Evolutionary conservation across 2,888 invertebrate genomes (phyloP).

Genomic region (Chymomyza procnemis): DNA sequence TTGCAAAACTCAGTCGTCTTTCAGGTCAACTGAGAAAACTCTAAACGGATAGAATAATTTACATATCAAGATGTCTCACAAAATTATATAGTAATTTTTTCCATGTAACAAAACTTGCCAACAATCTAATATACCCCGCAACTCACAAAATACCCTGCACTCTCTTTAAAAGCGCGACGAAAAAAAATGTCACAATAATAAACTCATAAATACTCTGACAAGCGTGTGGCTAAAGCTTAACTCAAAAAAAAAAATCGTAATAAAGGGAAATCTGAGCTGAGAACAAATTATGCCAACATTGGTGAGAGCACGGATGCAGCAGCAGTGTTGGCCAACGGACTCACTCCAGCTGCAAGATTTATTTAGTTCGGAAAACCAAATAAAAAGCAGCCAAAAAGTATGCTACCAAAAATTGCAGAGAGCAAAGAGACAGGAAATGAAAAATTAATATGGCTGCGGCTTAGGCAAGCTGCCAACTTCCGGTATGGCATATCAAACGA

Average conservation of each 20-base stretch:
- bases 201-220: slow-evolving; percentile 71
- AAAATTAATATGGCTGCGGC: slow-evolving; percentile 47
- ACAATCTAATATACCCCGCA: too few species aligned
- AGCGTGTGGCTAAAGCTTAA: slow-evolving; percentile 28
- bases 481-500: slow-evolving; percentile 15
- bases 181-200: slow-evolving; percentile 51
- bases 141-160: too few species aligned
- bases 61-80: too few species aligned
- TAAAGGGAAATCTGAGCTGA: background rate
- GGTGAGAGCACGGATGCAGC: slow-evolving; percentile 36
- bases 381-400: slow-evolving; percentile 6
- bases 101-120: too few species aligned
- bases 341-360: slow-evolving; percentile 47
- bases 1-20: too few species aligned
- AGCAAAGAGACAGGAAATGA: slow-evolving; percentile 18
- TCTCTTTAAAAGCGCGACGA: slow-evolving; percentile 27
- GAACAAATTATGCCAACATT: slow-evolving; percentile 44
- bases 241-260: background rate
- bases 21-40: too few species aligned
- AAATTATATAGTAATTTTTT: too few species aligned
- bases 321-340: slow-evolving; percentile 23
- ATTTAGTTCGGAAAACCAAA: slow-evolving; percentile 14
- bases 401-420: background rate
- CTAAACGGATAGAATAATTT: too few species aligned
- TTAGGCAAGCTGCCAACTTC: slow-evolving; percentile 33